Evolutionary conservation across 1,140 invertebrate species (phyloP), one percentile per base, ranked within the genome.

Genomic region (Ephestia elutella): DNA sequence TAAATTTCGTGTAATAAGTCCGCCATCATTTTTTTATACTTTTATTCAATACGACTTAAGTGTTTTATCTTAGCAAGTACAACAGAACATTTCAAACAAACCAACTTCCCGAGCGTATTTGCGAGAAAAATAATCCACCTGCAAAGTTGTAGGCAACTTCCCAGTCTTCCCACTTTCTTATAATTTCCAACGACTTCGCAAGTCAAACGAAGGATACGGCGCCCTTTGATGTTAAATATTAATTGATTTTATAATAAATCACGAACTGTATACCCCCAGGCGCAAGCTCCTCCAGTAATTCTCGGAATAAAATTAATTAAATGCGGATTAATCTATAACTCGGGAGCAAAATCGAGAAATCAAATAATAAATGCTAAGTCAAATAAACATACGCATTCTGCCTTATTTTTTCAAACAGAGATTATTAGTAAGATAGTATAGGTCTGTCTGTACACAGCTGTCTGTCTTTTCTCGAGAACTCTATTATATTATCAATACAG

Each of bases 181-280:
- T 21, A 53, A 53, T 53, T 53, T 25, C 50, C 21, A 11, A 53
- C 18, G 50, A 53, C 20, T 53, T 25, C 50, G 50, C 67, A 70
- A 75, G 66, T 75, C 69, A 72, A 77, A 77, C 71, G 66, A 63
- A 62, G 58, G 66, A 73, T 69, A 63, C 62, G 70, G 60, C 68
- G 73, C 58, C 57, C 71, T 80, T 80, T 80, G 77, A 82, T 80
- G 73, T 76, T 71, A 70, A 76, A 75, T 73, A 73, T 76, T 78
- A 78, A 80, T 82, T 82, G 75, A 77, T 80, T 75, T 75, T 71
- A 70, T 71, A 74, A 73, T 72, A 71, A 77, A 75, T 76, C 71
- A 68, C 60, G 56, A 64, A 44, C 49, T 53, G 30, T 51, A 17
- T 25, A 32, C 19, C 35, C 13, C 10, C 25, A 44, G 11, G 17